A percentile compares a stretch with the other conserved stretches of the same genome.
phyloP scores from a whole-genome alignment of 2,113 vertebrate species.

The Lepus timidus region DNA sequence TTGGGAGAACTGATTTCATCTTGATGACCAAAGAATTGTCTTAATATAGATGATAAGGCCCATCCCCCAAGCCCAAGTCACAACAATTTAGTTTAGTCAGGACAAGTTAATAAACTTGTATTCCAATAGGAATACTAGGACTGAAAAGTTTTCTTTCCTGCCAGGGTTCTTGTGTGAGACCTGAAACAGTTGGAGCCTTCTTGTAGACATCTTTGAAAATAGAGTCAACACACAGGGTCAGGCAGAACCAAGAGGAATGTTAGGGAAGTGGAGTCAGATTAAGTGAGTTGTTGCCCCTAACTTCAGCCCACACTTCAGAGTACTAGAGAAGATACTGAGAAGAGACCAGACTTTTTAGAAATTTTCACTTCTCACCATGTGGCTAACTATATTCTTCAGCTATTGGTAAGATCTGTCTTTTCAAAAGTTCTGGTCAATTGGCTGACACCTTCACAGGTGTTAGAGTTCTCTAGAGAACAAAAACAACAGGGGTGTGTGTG shows the following conservation, averaged over 20 bases:
- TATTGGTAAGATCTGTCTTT: neutral
- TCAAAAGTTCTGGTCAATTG: neutral
- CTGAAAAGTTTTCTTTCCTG: neutral
- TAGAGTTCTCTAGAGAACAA: neutral
- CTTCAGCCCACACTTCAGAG: neutral
- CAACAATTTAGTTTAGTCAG: neutral
- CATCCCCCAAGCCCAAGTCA: neutral
- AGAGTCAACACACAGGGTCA: neutral
- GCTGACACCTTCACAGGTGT: neutral
- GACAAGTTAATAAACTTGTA: neutral
- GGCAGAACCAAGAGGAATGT: neutral
- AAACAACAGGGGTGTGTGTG: neutral
- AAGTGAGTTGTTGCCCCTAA: neutral
- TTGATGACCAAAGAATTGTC: neutral
- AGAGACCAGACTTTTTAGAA: neutral
- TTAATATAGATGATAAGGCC: constrained; percentile 5
- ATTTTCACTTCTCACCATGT: neutral
- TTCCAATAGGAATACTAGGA: neutral
- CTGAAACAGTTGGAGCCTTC: neutral
- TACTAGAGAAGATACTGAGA: neutral
- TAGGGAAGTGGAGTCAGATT: neutral
- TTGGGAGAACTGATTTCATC: neutral
- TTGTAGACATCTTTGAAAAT: constrained; percentile 1
- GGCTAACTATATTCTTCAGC: neutral
- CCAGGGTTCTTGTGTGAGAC: neutral